phyloP scores from a whole-genome alignment of 2,888 invertebrate genomes.

The Spodoptera picta region DNA sequence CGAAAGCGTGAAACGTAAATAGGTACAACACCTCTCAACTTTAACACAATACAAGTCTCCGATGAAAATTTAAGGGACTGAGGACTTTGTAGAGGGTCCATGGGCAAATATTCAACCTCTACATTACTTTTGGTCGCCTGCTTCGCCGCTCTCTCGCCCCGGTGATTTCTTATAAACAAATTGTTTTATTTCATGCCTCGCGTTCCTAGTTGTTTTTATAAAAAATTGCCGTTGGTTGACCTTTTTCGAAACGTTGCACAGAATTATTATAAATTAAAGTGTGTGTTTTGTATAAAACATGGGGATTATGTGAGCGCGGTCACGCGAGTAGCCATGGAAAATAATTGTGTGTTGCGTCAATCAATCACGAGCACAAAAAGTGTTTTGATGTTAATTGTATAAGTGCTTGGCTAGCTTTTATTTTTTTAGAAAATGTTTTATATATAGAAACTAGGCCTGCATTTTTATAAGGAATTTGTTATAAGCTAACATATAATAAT shows the following conservation, averaged over 20 bases:
- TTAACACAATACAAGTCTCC: constrained; percentile 60
- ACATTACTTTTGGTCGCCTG: constrained; percentile 74
- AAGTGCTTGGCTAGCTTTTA: constrained; percentile 17
- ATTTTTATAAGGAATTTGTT: too few relatives aligned
- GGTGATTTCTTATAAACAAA: constrained; percentile 66
- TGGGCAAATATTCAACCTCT: constrained; percentile 75
- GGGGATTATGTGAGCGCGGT: constrained; percentile 33
- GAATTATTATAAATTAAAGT: constrained; percentile 44
- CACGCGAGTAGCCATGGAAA: constrained; percentile 48
- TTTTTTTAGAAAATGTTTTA: constrained; percentile 5
- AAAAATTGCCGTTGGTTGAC: constrained; percentile 27
- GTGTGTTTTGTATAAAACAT: constrained; percentile 39
- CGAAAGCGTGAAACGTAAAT: constrained; percentile 61
- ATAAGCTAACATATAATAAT: too few relatives aligned
- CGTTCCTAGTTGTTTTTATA: constrained; percentile 50
- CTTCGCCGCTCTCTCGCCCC: constrained; percentile 59
- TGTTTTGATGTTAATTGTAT: constrained; percentile 42
- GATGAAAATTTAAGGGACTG: constrained; percentile 75
- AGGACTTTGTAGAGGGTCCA: constrained; percentile 66
- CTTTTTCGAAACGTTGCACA: constrained; percentile 47
- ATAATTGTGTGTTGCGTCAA: constrained; percentile 52
- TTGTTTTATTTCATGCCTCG: constrained; percentile 63
- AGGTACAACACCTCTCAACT: constrained; percentile 61
- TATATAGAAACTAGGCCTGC: too few relatives aligned
- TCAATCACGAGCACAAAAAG: constrained; percentile 50